Evolutionary conservation across 2,888 invertebrate species (phyloP).

Genomic region (Apantesis nais): DNA sequence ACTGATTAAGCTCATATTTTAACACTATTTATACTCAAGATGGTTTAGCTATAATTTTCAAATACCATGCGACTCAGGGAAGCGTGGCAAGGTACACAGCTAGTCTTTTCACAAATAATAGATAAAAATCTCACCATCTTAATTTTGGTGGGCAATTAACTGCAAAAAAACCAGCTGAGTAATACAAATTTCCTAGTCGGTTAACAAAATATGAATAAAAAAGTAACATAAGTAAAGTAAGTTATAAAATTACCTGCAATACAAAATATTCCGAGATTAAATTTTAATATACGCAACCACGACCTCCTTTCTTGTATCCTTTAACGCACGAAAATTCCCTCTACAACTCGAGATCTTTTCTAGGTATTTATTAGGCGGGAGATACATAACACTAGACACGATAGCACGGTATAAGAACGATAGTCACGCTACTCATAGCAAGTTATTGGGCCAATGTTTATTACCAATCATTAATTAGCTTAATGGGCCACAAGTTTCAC

Average conservation of each 20-base stretch:
- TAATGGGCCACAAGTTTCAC: constrained; percentile 29
- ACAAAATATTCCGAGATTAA: neutral
- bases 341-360: neutral
- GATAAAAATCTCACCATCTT: too few relatives aligned
- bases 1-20: too few relatives aligned
- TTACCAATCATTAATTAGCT: constrained; percentile 35
- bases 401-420: constrained; percentile 4
- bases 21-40: too few relatives aligned
- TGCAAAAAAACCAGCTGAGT: neutral
- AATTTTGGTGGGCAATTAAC: neutral
- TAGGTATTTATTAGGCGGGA: neutral
- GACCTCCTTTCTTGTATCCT: neutral
- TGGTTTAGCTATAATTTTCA: too few relatives aligned
- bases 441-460: constrained; percentile 30
- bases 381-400: constrained; percentile 21
- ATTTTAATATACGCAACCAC: neutral
- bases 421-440: constrained; percentile 44
- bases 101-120: too few relatives aligned
- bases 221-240: too few relatives aligned
- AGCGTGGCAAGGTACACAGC: too few relatives aligned
- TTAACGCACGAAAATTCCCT: neutral
- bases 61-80: too few relatives aligned
- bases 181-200: neutral
- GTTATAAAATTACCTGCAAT: neutral
- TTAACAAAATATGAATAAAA: neutral